Base-by-base conservation (phyloP, 1,140 invertebrate genomes). In the Ceratosolen fusciceps region DNA sequence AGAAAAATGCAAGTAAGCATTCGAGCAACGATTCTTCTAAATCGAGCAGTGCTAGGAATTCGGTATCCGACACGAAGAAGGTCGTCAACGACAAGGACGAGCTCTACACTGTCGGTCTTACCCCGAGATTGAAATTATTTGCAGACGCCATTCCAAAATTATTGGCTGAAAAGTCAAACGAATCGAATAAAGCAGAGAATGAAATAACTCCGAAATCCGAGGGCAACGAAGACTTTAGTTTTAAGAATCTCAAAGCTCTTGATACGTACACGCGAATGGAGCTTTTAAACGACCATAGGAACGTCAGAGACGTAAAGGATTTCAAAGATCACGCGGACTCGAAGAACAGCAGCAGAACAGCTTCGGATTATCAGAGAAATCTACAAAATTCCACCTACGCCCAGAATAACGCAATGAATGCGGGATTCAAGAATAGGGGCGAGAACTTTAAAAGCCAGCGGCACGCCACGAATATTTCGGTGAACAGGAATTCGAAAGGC, bases 111-210 rank as follows among this genome's bases (percentile, higher is more conserved):
- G 85, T 90, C 34, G 88, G 85, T 29, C 82, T 90, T 0, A 90
- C 89, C 0, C 89, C 89, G 1, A 82, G 89, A 77, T 81, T 90
- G 37, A 88, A 89, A 76, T 65, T 90, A 16, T 90, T 90, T 77
- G 89, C 88, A 2, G 88, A 90, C 76, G 84, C 84, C 1, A 90
- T 90, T 78, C 89, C 89, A 0, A 90, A 90, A 80, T 72, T 90
- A 0, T 84, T 89, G 1, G 89, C 88, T 16, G 88, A 90, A 78
- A 90, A 85, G 56, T 82, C 86, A 0, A 83, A 62, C 31, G 87
- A 87, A 62, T 80, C 80, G 65, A 31, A 58, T 52, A 81, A 84
- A 39, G 83, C 78, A 26, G 67, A 75, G 1, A 81, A 76, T 8
- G 67, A 83, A 60, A 65, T n/a, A 58, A 75, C 37, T 58, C 37